These are phyloP conservation scores for Galleria mellonella DNA, from an alignment of 1,140 invertebrate species.

Conservation along the genomic window DNA sequence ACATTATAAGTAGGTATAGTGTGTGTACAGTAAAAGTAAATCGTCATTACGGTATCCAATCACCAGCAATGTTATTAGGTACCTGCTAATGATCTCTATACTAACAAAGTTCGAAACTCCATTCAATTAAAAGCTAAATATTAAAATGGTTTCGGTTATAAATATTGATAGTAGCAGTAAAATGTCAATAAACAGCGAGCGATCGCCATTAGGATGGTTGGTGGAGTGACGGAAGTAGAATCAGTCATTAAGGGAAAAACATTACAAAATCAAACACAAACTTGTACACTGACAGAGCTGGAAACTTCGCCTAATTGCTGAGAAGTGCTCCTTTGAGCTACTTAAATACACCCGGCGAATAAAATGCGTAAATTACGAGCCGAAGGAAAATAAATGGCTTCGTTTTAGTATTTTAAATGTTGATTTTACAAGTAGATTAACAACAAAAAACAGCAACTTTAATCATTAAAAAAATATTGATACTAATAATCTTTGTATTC, in stretches of 20 bases:
- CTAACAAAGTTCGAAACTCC: background rate
- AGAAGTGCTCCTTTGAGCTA: slow-evolving; percentile 18
- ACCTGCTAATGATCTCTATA: background rate
- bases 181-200: slow-evolving; percentile 38
- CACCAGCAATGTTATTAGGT: too few relatives aligned
- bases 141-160: slow-evolving; percentile 15
- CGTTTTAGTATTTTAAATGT: too few relatives aligned
- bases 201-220: slow-evolving; percentile 28
- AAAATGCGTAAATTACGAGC: slow-evolving; percentile 6
- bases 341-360: slow-evolving; percentile 19
- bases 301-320: slow-evolving; percentile 49
- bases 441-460: too few relatives aligned
- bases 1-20: too few relatives aligned
- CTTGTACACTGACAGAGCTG: slow-evolving; percentile 33
- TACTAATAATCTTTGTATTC: too few relatives aligned
- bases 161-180: slow-evolving; percentile 35
- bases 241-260: slow-evolving; percentile 56
- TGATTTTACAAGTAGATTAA: too few relatives aligned
- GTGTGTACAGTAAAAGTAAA: too few relatives aligned
- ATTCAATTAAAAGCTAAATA: slow-evolving; percentile 8
- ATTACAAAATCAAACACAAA: slow-evolving; percentile 57
- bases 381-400: too few relatives aligned
- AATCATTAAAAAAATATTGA: too few relatives aligned
- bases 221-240: slow-evolving; percentile 19
- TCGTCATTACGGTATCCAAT: too few relatives aligned